These are phyloP conservation scores for Sphaerophoria taeniata DNA, from an alignment of 2,888 invertebrate genomes.

Conservation along the genomic window DNA sequence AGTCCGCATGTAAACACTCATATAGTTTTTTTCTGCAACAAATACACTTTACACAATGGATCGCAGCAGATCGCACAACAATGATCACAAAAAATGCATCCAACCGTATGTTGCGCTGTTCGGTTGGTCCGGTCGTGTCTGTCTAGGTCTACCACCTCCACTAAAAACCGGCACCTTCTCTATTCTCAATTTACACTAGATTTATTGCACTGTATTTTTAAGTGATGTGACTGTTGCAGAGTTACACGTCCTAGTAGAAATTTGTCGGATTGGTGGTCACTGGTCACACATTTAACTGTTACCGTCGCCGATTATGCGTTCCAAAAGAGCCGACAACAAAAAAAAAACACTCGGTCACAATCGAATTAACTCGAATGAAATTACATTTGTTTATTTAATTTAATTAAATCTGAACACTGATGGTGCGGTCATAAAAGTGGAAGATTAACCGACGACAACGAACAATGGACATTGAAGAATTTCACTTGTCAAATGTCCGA, in stretches of 20 bases:
- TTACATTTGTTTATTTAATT: constrained; percentile 72
- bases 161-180: constrained; percentile 15
- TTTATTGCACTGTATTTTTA: constrained; percentile 29
- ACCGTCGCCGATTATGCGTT: constrained; percentile 20
- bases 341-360: constrained; percentile 55
- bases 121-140: background rate
- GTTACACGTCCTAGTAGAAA: constrained; percentile 52
- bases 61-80: constrained; percentile 13
- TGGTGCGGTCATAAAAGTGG: constrained; percentile 4
- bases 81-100: constrained; percentile 19
- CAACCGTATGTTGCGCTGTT: background rate
- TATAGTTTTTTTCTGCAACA: constrained; percentile 52
- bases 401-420: constrained; percentile 57
- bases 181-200: background rate
- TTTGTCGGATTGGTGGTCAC: constrained; percentile 43
- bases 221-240: constrained; percentile 23
- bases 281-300: constrained; percentile 61
- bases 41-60: constrained; percentile 31
- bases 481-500: constrained; percentile 4
- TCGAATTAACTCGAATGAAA: constrained; percentile 62
- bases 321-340: constrained; percentile 48
- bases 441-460: constrained; percentile 12
- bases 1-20: constrained; percentile 48
- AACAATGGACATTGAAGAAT: constrained; percentile 30
- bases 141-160: constrained; percentile 4